Evolutionary conservation across 2,113 vertebrate genomes (phyloP), one percentile per base, ranked within the genome.

Genomic region (Paramisgurnus dabryanus): DNA sequence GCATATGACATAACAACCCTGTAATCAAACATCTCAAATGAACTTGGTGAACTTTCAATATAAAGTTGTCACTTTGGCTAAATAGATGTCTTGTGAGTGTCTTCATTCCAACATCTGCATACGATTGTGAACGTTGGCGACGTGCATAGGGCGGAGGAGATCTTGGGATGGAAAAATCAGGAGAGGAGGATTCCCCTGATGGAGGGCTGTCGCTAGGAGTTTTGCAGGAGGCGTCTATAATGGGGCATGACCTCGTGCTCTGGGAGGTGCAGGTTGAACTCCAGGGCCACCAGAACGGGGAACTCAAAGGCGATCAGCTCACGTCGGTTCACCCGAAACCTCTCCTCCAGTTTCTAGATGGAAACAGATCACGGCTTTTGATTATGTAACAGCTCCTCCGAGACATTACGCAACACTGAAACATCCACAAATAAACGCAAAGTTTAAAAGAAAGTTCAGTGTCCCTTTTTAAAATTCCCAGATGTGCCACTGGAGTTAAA

Each of bases 231-330:
- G 75, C 98, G 96, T 95, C 98, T 96, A 90, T 97, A 99, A 91
- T 99, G 97, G 0, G 98, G 97, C 96, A 99, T 95, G 90, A 99
- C 93, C 83, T 99, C 98, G 0, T 98, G 94, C 81, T 99, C 98
- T 0, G 97, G 96, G 12, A 99, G 93, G 86, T 99, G 98, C 63
- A 99, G 95, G 67, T 97, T 98, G 82, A 99, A 99, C 87, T 99
- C 98, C 89, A 99, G 92, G 79, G 97, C 97, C 90, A 99, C 98
- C 87, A 99, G 90, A 79, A 98, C 96, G 0, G 96, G 98, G 89
- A 99, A 99, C 88, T 99, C 98, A 0, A 97, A 99, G 89, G 97
- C 96, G 1, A 99, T 98, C 88, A 99, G 94, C 89, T 99, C 97
- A 11, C 98, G 91, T 58, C 98, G 92, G 87, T 98, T 98, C 90